A percentile compares a stretch with the other conserved stretches of the same genome.
These are phyloP conservation scores for Folsomia candida DNA, from an alignment of 2,888 invertebrate genomes.

Conservation along the genomic window DNA sequence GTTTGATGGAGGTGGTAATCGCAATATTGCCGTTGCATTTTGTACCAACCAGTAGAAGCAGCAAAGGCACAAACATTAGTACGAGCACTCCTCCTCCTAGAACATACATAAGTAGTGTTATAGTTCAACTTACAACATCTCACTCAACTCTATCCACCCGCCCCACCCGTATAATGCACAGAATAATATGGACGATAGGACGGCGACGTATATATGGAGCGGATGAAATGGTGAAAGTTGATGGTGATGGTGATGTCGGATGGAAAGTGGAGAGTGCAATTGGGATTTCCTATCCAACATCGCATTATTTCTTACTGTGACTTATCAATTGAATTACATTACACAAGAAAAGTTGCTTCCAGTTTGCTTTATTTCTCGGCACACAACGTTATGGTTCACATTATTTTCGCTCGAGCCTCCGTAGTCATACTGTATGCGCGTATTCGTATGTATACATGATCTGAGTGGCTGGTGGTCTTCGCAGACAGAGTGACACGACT, in stretches of 20 bases:
- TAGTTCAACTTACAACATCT: too few relatives aligned
- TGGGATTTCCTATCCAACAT: not conserved
- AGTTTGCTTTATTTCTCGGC: not conserved
- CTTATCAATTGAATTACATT: not conserved
- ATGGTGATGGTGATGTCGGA: not conserved
- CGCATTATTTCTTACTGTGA: not conserved
- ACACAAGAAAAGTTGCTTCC: not conserved
- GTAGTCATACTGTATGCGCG: not conserved
- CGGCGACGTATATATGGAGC: too few relatives aligned
- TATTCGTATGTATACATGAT: not conserved
- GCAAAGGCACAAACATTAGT: not conserved
- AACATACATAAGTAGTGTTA: too few relatives aligned
- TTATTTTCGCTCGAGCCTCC: not conserved
- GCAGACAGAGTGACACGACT: not conserved
- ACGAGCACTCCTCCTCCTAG: too few relatives aligned
- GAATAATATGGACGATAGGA: too few relatives aligned
- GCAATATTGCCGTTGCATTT: slow-evolving; percentile 8
- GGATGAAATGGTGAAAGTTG: slow-evolving; percentile 2
- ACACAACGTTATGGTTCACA: not conserved
- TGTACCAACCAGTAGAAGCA: not conserved
- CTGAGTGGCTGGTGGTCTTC: too few relatives aligned
- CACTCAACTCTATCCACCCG: not conserved
- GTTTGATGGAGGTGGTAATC: slow-evolving; percentile 2
- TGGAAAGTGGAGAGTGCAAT: not conserved
- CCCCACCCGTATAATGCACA: too few relatives aligned